A percentile compares a stretch with the other conserved stretches of the same genome.
These are phyloP conservation scores for Hyaena hyaena DNA, from an alignment of 2,113 vertebrate species.

Conservation along the genomic window DNA sequence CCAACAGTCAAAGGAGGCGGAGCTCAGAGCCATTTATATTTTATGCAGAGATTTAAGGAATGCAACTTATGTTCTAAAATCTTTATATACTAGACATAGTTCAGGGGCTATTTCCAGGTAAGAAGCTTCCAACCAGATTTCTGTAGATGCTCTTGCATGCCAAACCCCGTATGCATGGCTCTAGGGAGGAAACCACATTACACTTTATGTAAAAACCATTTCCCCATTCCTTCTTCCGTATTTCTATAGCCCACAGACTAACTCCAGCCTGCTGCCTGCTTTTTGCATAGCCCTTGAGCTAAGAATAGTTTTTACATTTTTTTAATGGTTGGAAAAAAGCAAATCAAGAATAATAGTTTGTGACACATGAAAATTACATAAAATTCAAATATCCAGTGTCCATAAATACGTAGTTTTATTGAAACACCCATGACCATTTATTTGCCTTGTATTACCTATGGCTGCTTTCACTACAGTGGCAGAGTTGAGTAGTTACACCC, in stretches of 20 bases:
- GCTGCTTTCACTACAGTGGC: background rate
- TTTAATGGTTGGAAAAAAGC: background rate
- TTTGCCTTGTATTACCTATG: background rate
- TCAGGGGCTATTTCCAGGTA: background rate
- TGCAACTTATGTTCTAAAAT: background rate
- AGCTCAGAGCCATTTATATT: background rate
- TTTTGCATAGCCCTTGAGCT: background rate
- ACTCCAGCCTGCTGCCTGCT: background rate
- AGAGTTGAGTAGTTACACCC: background rate
- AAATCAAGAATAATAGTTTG: constrained; percentile 23
- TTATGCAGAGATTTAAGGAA: background rate
- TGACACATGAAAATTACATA: background rate
- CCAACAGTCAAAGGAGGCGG: background rate
- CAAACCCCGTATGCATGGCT: background rate
- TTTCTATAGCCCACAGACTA: background rate
- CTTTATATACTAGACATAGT: background rate
- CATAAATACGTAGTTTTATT: background rate
- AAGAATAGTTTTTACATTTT: background rate
- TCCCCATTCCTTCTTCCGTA: background rate
- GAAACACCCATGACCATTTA: background rate
- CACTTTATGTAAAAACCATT: background rate
- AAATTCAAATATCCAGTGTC: background rate
- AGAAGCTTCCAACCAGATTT: background rate
- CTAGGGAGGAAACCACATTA: background rate
- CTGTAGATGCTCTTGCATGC: background rate